Percentiles rank a stretch among this genome's conserved stretches.
These are phyloP conservation scores for Simalia tracyae DNA, from an alignment of 2,797 vertebrate genomes.

Conservation along the genomic window DNA sequence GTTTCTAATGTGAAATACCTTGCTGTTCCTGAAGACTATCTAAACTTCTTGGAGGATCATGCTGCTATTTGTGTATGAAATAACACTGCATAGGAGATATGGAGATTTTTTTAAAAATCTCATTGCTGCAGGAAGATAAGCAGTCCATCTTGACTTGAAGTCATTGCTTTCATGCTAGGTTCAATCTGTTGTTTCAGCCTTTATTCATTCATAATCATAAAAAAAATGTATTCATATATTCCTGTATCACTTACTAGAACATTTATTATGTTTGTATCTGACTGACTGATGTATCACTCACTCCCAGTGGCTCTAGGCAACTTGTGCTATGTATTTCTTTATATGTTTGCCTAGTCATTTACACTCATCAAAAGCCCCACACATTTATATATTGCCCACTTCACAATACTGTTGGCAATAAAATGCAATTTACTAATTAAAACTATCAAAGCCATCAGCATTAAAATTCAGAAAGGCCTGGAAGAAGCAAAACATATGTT, in stretches of 20 bases:
- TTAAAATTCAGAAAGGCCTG: background rate
- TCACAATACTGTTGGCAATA: background rate
- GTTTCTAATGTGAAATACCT: constrained; percentile 17
- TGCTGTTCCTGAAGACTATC: constrained; percentile 37
- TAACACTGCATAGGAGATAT: background rate
- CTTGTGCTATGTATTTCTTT: background rate
- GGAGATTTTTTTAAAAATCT: background rate
- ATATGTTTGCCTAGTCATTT: background rate
- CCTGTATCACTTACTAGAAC: background rate
- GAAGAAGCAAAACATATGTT: background rate
- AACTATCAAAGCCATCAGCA: background rate
- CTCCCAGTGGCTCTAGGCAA: background rate
- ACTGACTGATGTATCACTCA: background rate
- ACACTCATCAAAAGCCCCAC: background rate
- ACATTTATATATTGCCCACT: background rate
- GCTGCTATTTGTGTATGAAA: constrained; percentile 4
- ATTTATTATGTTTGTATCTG: background rate
- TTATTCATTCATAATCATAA: background rate
- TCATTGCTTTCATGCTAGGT: background rate
- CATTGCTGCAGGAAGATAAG: background rate
- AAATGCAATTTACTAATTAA: background rate
- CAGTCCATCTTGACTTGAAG: background rate
- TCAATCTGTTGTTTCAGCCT: background rate
- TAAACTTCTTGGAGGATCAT: constrained; percentile 34
- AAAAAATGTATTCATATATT: background rate